Base-by-base conservation (phyloP, 2,113 vertebrate genomes). In the Silurus asotus region DNA sequence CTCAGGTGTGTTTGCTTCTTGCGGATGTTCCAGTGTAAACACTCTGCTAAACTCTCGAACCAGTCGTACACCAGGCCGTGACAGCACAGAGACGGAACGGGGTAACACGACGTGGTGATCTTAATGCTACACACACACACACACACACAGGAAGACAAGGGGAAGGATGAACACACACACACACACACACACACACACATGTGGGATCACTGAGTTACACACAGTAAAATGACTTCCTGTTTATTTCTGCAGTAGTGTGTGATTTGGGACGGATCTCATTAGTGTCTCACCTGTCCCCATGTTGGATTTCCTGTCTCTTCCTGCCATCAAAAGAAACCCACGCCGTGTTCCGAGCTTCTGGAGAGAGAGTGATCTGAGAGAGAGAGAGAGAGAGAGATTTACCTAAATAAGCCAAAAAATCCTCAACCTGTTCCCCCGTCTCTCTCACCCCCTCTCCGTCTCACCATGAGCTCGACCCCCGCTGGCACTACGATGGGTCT, bases 301-400 rank as follows among this genome's bases (percentile, higher is more conserved):
- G 94, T 77, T 93, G 94, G 91, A 96, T 96, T 88, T 96, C 95
- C 89, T 96, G 95, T 62, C 95, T 90, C 91, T 94, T 95, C 80
- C 95, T 93, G 79, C 95, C 95, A 8, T 95, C 95, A 75, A 96
- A 96, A 0, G 95, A 96, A 87, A 96, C 94, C 95, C 95, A 96
- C 84, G 94, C 95, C 0, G 94, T 95, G 92, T 96, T 96, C 58
- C 95, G 93, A 67, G 95, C 95, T 23, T 95, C 95, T 5, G 95
- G 95, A 9, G 95, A 96, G 85, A 96, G 85, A 0, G 94, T 94
- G 89, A 96, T 96, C 95, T 88, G 17, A 75, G 25, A 55, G 17
- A 75, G 59, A 28, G 9, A 67, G n/a, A 59, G 56, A 19, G 6
- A 65, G 17, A 59, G 8, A 20, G 45, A n/a, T 45, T 62, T 28